Evolutionary conservation across 30 jellyfish, hydroid and myxozoan genomes (phyloP), one percentile per base, ranked within the genome.

Genomic region (Cassiopea andromeda): DNA sequence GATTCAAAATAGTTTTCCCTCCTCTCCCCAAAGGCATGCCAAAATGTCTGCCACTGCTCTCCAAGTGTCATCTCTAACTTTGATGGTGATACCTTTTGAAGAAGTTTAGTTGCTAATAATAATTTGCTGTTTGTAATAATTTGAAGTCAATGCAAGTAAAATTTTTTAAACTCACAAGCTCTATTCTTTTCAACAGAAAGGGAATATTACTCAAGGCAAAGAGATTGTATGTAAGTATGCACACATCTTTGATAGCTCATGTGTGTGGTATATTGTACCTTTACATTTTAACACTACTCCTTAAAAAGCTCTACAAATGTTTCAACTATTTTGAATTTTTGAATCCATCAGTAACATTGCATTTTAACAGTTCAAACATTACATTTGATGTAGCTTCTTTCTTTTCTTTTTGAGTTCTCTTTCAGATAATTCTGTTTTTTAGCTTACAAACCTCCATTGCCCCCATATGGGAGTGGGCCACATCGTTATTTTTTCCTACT

Each of bases 361-460:
- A 58, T 14, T 6, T 58, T 6, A 58, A 58, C 8, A 58, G 13
- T 58, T 58, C 13, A 58, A 58, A 58, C 68, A 6, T 58, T 58
- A 0, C 38, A 27, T 27, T 27, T 27, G 38, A 27, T 27, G 38
- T 27, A 27, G 38, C 38, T 27, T 27, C 38, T 27, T 27, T 27
- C 38, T 27, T 27, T 27, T 27, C 38, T 27, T 27, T 27, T 27
- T 27, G 38, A 27, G 15, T 14, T 66, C 8, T 5, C 15, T 66
- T 16, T 14, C 45, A 19, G 50, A 1, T 4, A 27, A 59, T 80
- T 80, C 12, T 78, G 50, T 5, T 19, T 78, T 70, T 16, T 50
- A 92, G 98, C 74, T 7, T 92, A 86, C 91, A 86, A 92, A 58
- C 96, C 98, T 38, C 98, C 98, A 38, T 48, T 92, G 74, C 98